Percentiles rank a stretch among this genome's conserved stretches.
phyloP scores from a whole-genome alignment of 2,888 invertebrate genomes.

The Drosophila mimica region DNA sequence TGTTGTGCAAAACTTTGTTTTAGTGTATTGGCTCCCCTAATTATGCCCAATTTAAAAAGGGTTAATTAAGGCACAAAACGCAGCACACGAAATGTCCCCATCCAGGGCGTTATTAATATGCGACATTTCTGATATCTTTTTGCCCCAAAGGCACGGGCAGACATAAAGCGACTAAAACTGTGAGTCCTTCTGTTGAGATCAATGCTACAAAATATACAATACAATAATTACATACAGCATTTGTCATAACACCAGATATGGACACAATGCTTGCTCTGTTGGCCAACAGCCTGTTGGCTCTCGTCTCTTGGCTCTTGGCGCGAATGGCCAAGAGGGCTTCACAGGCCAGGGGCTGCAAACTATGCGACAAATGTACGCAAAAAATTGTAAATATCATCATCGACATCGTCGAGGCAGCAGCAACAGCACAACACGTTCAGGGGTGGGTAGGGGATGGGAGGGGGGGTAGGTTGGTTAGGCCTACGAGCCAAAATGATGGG shows the following conservation, averaged over 20 bases:
- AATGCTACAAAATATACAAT: slow-evolving; percentile 65
- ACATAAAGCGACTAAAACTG: slow-evolving; percentile 15
- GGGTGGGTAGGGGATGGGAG: background rate
- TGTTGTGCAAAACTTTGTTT: slow-evolving; percentile 30
- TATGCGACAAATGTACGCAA: slow-evolving; percentile 72
- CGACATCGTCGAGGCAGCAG: slow-evolving; percentile 43
- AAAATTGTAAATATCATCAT: slow-evolving; percentile 81
- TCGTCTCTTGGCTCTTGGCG: slow-evolving; percentile 52
- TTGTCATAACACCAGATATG: slow-evolving; percentile 82
- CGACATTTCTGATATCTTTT: slow-evolving; percentile 80
- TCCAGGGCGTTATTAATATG: slow-evolving; percentile 81
- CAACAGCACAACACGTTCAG: slow-evolving; percentile 13
- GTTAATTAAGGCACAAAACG: slow-evolving; percentile 82
- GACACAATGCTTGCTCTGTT: slow-evolving; percentile 50
- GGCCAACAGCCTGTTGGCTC: slow-evolving; percentile 31
- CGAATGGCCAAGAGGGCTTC: slow-evolving; percentile 61
- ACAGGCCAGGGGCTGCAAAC: slow-evolving; percentile 41
- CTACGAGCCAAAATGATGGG: slow-evolving; percentile 58
- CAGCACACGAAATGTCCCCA: slow-evolving; percentile 71
- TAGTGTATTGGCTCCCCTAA: slow-evolving; percentile 67
- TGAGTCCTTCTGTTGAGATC: slow-evolving; percentile 51
- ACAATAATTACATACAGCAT: slow-evolving; percentile 81
- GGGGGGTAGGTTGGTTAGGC: background rate
- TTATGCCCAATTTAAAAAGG: slow-evolving; percentile 83
- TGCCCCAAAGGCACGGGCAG: slow-evolving; percentile 40